Base-by-base conservation (phyloP, 2,888 invertebrate genomes). In the Saturnia japonica region DNA sequence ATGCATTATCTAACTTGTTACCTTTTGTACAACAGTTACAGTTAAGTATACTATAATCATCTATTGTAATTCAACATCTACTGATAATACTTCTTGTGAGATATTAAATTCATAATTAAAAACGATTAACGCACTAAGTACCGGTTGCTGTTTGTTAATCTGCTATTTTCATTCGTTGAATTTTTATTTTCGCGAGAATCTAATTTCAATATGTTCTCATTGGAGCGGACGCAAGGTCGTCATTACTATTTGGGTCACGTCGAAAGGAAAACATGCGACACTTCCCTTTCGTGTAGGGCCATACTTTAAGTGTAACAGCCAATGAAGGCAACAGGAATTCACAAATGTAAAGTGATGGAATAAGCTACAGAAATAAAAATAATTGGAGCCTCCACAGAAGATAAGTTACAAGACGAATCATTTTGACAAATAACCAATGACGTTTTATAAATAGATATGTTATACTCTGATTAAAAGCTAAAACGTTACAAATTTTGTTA, bases 131-230 rank as follows among this genome's bases (percentile, higher is more conserved):
- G 6, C 34, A 34, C 34, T 34, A 34, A 34, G 34, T 34, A 34
- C 6, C 2, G 2, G 34, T 34, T 34, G 6, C 34, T 34, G 34
- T 64, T 9, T 40, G 40, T 40, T 19, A 40, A 64, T n/a, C 40
- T 9, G 7, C 9, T 40, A 9, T 40, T 64, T 64, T 64, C 40
- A n/a, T 66, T 66, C 42, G 28, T n/a, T 47, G 43, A 12, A 51
- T 67, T 42, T 70, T 67, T 72, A 68, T 74, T 68, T 72, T 60
- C 22, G 68, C 62, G 75, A 54, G 68, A 78, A 81, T 80, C 81
- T 80, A 77, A 81, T 81, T 78, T 77, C 73, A 74, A 75, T 80
- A 76, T 78, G 74, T 79, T 82, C 78, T 80, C 79, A 68, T 73
- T 73, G 69, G 68, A 72, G 72, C 72, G 71, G 68, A 69, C 70